These are phyloP conservation scores for Eptatretus burgeri DNA, from an alignment of 2,113 vertebrate genomes.

Conservation along the genomic window DNA sequence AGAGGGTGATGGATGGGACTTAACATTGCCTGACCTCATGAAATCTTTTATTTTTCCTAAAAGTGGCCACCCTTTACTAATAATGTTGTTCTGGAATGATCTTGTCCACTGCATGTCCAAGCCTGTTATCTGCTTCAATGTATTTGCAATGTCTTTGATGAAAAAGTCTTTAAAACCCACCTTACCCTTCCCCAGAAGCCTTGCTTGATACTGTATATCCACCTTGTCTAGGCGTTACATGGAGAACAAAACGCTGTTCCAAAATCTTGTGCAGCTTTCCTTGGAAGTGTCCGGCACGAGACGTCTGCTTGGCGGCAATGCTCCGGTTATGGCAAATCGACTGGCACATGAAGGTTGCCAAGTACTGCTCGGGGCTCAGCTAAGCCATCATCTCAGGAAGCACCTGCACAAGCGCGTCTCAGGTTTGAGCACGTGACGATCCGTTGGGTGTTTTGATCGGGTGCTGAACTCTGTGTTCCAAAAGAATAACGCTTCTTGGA, in stretches of 20 bases:
- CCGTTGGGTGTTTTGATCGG: too few relatives aligned
- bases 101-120: neutral
- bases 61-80: too few relatives aligned
- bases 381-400: slow-evolving; percentile 25
- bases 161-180: neutral
- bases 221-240: slow-evolving; percentile 22
- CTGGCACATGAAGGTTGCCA: slow-evolving; percentile 36
- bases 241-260: slow-evolving; percentile 28
- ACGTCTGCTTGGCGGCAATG: slow-evolving; percentile 35
- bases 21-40: too few relatives aligned
- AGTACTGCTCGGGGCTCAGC: slow-evolving; percentile 30
- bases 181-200: neutral
- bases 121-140: neutral
- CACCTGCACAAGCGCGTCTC: slow-evolving; percentile 26
- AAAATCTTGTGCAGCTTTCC: slow-evolving; percentile 25
- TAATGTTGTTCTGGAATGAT: too few relatives aligned
- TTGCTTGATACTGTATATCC: neutral
- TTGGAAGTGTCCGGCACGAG: slow-evolving; percentile 29
- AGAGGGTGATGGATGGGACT: too few relatives aligned
- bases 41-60: too few relatives aligned
- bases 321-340: slow-evolving; percentile 33
- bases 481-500: neutral
- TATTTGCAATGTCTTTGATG: neutral
- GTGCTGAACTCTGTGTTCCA: too few relatives aligned
- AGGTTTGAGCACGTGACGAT: slow-evolving; percentile 14